Base-by-base conservation (phyloP, 1,140 invertebrate genomes). In the Drosophila sturtevanti region DNA sequence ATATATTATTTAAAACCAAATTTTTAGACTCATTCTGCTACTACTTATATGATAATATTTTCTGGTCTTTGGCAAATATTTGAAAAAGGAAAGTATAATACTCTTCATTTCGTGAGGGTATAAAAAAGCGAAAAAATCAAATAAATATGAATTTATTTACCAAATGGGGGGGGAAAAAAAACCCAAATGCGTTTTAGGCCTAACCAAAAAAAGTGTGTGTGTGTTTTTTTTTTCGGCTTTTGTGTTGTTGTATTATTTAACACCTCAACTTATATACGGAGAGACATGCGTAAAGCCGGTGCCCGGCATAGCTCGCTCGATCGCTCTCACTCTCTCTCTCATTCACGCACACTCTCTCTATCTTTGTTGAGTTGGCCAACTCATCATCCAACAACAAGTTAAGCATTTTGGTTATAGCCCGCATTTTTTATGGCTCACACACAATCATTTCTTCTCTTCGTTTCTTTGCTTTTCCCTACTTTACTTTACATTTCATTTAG, bases 401-500 rank as follows among this genome's bases (percentile, higher is more conserved):
- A 21, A 35, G 22, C 24, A 62, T 27, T 24, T 44, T 22, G 62
- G 63, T 75, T 67, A 72, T 80, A 74, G 69, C 38, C 60, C 71
- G 65, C 69, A 72, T 81, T 79, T 68, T 74, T 77, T 77, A 62
- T 81, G 77, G 72, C 61, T 59, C 79, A 82, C 41, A 48, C 41
- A 87, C 75, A 80, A 79, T 87, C 84, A 87, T 79, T 87, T 89
- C 85, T 64, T 75, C 67, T 78, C 58, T 56, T 77, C 41, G 41
- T 48, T 48, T 48, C 41, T 48, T 48, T 48, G 41, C 41, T 48
- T 48, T 48, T 48, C 41, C 41, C 18, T 77, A 59, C 71, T 72
- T 86, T 85, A 73, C 79, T 61, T 81, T 72, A 72, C 75, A 77
- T 77, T 77, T 77, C 67, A 69, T 77, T 81, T 77, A 60, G 65